Evolutionary conservation across 1,140 invertebrate genomes (phyloP), one percentile per base, ranked within the genome.

Genomic region (Macrostomum lignano): DNA sequence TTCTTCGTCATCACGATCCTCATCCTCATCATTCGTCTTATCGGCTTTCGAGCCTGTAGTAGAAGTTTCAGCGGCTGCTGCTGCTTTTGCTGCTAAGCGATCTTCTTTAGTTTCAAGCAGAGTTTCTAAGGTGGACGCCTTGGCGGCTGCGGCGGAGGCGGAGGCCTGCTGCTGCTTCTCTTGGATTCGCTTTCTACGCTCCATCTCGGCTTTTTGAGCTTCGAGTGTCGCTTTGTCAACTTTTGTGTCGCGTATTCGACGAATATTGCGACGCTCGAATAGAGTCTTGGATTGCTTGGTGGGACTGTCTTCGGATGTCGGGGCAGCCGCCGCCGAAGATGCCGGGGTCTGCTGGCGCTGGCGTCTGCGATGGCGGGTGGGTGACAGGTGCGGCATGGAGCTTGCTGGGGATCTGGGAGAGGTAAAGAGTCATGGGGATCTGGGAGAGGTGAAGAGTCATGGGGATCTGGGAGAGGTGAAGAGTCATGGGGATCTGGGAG

Each of bases 141-240:
- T 5, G 9, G 19, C 26, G 4, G 19, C 26, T 17, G 19, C 19
- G 14, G 4, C 14, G 19, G 3, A 28, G 9, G 3, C 15, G 26
- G 15, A 17, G 9, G 19, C 19, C 7, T 28, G 15, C 19, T 33
- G 35, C n/a, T 29, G 22, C 17, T 40, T 34, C 36, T 40, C 17
- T 33, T 38, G 30, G 25, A 33, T 37, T 23, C 63, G 44, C 31
- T 49, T 45, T 35, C 57, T 51, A 25, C 82, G 63, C 48, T 86
- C 79, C 42, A 72, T 71, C 57, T 91, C 82, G 49, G 82, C 77
- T 21, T 74, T 63, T 50, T 88, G 79, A 2, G 82, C 82, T 15
- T 70, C 70, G n/a, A 84, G 48, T 4, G 81, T 88, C 6, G 74
- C 72, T 40, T 75, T 72, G 48, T 88, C 81, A 28, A 93, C 52